Percentiles rank a stretch among this genome's conserved stretches.
These are phyloP conservation scores for Simalia tracyae DNA, from an alignment of 2,797 vertebrate species.

Conservation along the genomic window DNA sequence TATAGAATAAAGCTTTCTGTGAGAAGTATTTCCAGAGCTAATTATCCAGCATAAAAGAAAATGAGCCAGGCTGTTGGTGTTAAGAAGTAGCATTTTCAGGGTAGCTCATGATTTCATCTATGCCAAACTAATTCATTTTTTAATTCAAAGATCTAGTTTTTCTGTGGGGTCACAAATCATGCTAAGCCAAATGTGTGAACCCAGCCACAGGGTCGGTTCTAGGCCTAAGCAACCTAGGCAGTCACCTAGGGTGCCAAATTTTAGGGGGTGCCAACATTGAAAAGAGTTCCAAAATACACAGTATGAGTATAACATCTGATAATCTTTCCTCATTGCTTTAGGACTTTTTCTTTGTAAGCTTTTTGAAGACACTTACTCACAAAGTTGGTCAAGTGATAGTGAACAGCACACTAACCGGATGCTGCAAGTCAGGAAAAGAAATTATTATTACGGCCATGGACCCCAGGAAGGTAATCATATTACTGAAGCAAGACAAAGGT, in stretches of 20 bases:
- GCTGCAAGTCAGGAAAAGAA: neutral
- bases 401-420: neutral
- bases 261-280: neutral
- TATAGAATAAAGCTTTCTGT: neutral
- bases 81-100: neutral
- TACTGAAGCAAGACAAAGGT: neutral
- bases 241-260: neutral
- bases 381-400: neutral
- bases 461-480: neutral
- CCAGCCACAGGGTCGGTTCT: neutral
- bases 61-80: neutral
- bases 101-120: neutral
- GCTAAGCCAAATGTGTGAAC: neutral
- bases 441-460: neutral
- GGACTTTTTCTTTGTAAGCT: neutral
- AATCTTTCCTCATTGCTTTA: neutral
- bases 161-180: neutral
- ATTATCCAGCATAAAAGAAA: neutral
- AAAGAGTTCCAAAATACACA: neutral
- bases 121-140: neutral
- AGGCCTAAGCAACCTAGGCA: neutral
- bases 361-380: neutral
- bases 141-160: neutral
- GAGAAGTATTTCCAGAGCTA: neutral
- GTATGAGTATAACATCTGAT: neutral